These are phyloP conservation scores for Chrosomus eos DNA, from an alignment of 2,797 vertebrate species.

Conservation along the genomic window DNA sequence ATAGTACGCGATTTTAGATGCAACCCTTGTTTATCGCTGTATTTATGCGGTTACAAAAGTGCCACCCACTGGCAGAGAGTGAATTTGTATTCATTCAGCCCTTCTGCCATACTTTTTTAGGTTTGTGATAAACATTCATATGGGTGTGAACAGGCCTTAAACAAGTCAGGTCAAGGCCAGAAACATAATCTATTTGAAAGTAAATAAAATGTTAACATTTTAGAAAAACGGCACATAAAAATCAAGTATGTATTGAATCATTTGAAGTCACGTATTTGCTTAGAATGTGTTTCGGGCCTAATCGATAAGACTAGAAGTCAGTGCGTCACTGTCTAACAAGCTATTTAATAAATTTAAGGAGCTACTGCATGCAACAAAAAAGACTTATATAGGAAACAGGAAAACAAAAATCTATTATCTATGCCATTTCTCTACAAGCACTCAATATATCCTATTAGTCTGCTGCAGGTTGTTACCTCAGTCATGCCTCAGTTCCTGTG, in stretches of 20 bases:
- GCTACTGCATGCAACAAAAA: not conserved
- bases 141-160: not conserved
- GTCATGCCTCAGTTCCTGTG: constrained; percentile 52
- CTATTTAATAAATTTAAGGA: not conserved
- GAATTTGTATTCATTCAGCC: not conserved
- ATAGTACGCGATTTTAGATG: not conserved
- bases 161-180: not conserved
- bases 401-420: not conserved
- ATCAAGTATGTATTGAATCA: not conserved
- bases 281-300: not conserved
- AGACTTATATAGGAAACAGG: not conserved
- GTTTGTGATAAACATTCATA: not conserved
- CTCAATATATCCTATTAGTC: constrained; percentile 6
- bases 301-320: not conserved
- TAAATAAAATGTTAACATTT: not conserved
- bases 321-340: not conserved
- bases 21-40: not conserved
- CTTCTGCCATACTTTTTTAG: no score
- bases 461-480: constrained; percentile 50
- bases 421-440: not conserved
- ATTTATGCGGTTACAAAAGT: not conserved
- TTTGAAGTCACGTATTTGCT: not conserved
- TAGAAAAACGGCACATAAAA: not conserved
- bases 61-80: not conserved
- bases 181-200: not conserved